phyloP scores from a whole-genome alignment of 2,113 vertebrate species.

The Oostethus manadensis region DNA sequence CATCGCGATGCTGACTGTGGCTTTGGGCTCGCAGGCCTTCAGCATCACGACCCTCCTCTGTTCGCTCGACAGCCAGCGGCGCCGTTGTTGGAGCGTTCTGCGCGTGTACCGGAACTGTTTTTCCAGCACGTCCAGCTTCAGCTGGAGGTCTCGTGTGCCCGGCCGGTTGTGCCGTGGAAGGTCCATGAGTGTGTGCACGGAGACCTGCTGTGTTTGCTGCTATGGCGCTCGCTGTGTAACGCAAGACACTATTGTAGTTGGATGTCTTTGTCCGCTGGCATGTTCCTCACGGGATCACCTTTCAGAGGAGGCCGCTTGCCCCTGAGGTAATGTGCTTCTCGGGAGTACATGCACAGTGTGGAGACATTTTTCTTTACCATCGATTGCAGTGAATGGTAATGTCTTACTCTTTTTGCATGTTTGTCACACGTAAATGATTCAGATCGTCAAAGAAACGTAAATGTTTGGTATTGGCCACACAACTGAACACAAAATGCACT shows the following conservation, averaged over 20 bases:
- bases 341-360: too few species aligned
- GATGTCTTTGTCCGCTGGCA: neutral
- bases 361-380: too few species aligned
- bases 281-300: neutral
- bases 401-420: too few species aligned
- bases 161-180: conserved; percentile 7
- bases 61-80: conserved; percentile 41
- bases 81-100: conserved; percentile 56
- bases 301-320: neutral
- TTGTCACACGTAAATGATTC: too few species aligned
- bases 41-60: conserved; percentile 52
- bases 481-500: too few species aligned
- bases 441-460: too few species aligned
- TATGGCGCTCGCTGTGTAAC: conserved; percentile 18
- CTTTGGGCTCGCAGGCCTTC: conserved; percentile 60
- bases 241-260: conserved; percentile 34
- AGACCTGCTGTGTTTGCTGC: conserved; percentile 9
- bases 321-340: too few species aligned
- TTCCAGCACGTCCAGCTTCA: conserved; percentile 57
- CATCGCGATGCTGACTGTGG: conserved; percentile 67
- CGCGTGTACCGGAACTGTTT: conserved; percentile 48
- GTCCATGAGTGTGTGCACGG: conserved; percentile 33
- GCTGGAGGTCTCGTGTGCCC: conserved; percentile 58
- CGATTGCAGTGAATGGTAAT: too few species aligned
- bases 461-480: too few species aligned